Evolutionary conservation across 2,113 vertebrate genomes (phyloP).

Genomic region (Phaethornis superciliosus): DNA sequence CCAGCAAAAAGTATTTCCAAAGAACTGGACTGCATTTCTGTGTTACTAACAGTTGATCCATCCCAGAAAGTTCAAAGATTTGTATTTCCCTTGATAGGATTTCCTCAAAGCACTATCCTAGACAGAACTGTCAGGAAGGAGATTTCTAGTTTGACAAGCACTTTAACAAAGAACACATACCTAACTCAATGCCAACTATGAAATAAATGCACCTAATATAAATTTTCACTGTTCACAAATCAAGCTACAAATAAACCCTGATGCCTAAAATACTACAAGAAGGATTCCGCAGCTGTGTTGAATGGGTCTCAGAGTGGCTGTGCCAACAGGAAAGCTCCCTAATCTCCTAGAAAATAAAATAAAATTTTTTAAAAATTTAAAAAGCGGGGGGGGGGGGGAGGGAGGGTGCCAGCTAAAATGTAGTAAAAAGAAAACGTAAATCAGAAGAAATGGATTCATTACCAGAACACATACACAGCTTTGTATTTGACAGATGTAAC

Average conservation of each 20-base stretch:
- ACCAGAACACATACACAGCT: neutral
- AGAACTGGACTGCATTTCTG: neutral
- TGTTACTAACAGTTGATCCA: slow-evolving; percentile 8
- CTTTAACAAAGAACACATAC: slow-evolving; percentile 22
- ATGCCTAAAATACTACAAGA: neutral
- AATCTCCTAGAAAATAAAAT: slow-evolving; percentile 11
- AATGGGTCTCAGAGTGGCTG: slow-evolving; percentile 59
- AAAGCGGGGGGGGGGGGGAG: neutral
- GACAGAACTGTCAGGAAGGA: slow-evolving; percentile 16
- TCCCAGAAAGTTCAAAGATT: slow-evolving; percentile 20
- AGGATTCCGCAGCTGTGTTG: slow-evolving; percentile 5
- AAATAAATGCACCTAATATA: slow-evolving; percentile 17
- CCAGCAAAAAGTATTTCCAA: neutral
- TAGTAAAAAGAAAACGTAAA: slow-evolving; percentile 20
- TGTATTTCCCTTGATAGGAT: neutral
- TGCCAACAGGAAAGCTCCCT: slow-evolving; percentile 60
- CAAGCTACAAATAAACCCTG: slow-evolving; percentile 23
- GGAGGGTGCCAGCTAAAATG: slow-evolving; percentile 44
- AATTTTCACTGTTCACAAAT: slow-evolving; percentile 22
- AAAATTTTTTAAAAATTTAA: no score
- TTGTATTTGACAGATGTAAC: neutral
- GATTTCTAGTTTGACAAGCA: neutral
- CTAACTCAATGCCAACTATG: neutral
- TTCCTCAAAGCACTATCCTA: neutral
- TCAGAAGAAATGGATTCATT: neutral